Evolutionary conservation across 1,140 invertebrate species (phyloP).

Genomic region (Penaeus vannamei): DNA sequence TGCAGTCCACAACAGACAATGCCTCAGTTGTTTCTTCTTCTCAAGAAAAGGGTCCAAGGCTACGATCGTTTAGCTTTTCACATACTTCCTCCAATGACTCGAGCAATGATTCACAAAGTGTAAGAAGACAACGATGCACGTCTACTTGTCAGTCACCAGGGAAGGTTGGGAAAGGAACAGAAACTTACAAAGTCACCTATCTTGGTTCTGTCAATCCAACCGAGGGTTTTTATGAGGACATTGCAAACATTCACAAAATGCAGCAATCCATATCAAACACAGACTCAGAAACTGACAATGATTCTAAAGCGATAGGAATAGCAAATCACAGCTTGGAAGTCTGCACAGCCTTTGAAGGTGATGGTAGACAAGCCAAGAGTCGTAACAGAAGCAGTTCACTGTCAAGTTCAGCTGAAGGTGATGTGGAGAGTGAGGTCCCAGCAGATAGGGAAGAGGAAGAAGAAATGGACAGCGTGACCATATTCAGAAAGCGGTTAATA

Average conservation of each 20-base stretch:
- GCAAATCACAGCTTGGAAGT: constrained; percentile 44
- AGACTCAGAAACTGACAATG: constrained; percentile 58
- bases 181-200: constrained; percentile 19
- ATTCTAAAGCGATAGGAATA: not conserved
- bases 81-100: constrained; percentile 64
- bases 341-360: not conserved
- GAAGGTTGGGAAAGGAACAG: constrained; percentile 17
- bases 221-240: constrained; percentile 41
- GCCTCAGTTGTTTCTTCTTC: constrained; percentile 64
- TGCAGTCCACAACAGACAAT: constrained; percentile 61
- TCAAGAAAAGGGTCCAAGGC: constrained; percentile 47
- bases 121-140: constrained; percentile 56
- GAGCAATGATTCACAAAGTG: constrained; percentile 57
- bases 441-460: constrained; percentile 38
- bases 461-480: not conserved
- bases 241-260: constrained; percentile 19
- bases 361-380: constrained; percentile 21
- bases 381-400: constrained; percentile 47
- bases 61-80: constrained; percentile 56
- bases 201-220: constrained; percentile 38
- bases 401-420: constrained; percentile 60
- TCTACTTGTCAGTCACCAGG: constrained; percentile 58
- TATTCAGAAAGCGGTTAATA: not conserved
- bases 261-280: constrained; percentile 39
- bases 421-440: constrained; percentile 52